A percentile compares a stretch with the other conserved stretches of the same genome.
Conservation (phyloP, 2,113 vertebrate species). For the Tyto alba region DNA sequence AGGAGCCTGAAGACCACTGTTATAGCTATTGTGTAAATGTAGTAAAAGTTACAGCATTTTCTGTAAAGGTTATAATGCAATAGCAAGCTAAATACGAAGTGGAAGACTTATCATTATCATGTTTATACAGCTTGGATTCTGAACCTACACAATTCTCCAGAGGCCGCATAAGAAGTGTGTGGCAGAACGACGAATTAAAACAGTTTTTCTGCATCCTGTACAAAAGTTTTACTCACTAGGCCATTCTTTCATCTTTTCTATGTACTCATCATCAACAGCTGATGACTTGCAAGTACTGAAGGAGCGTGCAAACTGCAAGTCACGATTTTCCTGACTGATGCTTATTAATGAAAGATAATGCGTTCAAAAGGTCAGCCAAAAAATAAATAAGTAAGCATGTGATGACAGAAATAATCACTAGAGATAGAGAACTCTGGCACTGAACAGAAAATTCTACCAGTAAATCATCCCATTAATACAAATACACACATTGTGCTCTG, state of each 20-base stretch:
- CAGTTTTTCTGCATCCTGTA: background rate
- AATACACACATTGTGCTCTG: background rate
- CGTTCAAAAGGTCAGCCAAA: conserved; percentile 2
- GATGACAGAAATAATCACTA: conserved; percentile 12
- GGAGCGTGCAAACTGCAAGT: background rate
- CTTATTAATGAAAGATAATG: background rate
- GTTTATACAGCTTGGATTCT: background rate
- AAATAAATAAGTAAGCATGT: background rate
- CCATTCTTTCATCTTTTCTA: background rate
- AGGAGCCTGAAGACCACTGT: background rate
- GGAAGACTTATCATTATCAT: background rate
- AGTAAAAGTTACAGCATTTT: background rate
- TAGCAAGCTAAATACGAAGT: background rate
- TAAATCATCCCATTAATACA: background rate
- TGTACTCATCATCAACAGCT: background rate
- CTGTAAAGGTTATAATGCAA: background rate
- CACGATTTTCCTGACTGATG: background rate
- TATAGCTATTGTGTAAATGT: background rate
- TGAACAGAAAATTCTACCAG: background rate
- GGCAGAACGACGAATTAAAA: background rate
- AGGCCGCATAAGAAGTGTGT: background rate
- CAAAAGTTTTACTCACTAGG: background rate
- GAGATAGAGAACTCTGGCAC: background rate
- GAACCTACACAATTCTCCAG: background rate
- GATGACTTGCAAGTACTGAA: background rate